These are phyloP conservation scores for Archilochus colubris DNA, from an alignment of 2,113 vertebrate species.

Conservation along the genomic window DNA sequence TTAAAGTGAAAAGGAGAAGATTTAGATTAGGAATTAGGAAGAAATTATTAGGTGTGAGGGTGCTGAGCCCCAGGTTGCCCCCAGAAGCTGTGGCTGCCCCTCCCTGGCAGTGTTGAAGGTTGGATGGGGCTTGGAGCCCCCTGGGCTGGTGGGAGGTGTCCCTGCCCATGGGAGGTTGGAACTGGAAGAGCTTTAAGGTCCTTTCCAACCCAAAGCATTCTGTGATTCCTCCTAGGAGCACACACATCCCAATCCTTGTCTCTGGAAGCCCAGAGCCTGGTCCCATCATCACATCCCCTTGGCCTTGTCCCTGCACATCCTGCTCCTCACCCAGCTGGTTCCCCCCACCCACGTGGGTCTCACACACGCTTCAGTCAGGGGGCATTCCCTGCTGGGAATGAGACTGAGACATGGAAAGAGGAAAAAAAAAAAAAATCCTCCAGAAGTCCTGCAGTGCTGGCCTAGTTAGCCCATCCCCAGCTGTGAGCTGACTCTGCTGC, in stretches of 20 bases:
- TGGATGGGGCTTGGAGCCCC: too few species aligned
- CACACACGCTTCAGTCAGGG: neutral
- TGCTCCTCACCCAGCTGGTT: accelerated
- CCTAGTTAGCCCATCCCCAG: neutral
- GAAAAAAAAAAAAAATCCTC: neutral
- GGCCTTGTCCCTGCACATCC: neutral
- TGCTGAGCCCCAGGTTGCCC: too few species aligned
- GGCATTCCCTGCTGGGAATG: neutral
- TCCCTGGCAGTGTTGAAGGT: too few species aligned
- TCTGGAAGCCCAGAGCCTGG: neutral
- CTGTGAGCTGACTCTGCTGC: neutral
- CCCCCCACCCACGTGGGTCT: too few species aligned
- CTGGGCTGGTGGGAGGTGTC: too few species aligned
- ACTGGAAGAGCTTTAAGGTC: too few species aligned
- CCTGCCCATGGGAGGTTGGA: too few species aligned
- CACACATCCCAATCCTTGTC: neutral
- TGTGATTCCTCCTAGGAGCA: neutral
- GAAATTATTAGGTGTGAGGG: too few species aligned
- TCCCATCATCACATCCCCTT: neutral
- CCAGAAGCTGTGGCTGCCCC: too few species aligned
- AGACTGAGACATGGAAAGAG: accelerated
- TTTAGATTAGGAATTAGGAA: too few species aligned
- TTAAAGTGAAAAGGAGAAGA: too few species aligned
- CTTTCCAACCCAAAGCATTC: too few species aligned
- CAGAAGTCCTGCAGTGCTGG: neutral